A percentile compares a stretch with the other conserved stretches of the same genome.
Evolutionary conservation across 2,797 vertebrate species (phyloP).

Genomic region (Etheostoma perlongum): DNA sequence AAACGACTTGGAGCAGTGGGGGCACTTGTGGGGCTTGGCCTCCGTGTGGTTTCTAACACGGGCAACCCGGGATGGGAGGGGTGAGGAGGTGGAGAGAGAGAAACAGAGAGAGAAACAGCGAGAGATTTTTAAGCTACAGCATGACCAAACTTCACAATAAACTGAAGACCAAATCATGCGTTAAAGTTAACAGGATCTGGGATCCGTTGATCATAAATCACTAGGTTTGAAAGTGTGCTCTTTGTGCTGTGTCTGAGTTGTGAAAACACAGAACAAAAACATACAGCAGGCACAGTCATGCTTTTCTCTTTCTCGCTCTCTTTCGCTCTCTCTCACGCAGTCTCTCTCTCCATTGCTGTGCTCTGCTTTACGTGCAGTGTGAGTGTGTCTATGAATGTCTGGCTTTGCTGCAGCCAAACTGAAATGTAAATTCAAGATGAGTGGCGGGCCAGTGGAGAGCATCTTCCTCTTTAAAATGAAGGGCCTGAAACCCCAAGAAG

Average conservation of each 20-base stretch:
- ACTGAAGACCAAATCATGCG: constrained; percentile 77
- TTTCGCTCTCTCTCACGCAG: constrained; percentile 48
- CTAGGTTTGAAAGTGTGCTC: constrained; percentile 75
- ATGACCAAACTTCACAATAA: constrained; percentile 75
- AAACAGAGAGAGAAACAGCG: constrained; percentile 77
- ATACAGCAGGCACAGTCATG: constrained; percentile 82
- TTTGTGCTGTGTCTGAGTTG: constrained; percentile 82
- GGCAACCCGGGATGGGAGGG: constrained; percentile 64
- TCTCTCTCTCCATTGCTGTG: constrained; percentile 60
- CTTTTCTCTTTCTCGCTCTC: constrained; percentile 72
- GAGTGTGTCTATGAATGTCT: constrained; percentile 49
- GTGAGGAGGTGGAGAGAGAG: constrained; percentile 52
- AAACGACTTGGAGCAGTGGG: constrained; percentile 99
- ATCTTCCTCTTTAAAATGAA: constrained; percentile 35
- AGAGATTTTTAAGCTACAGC: constrained; percentile 81
- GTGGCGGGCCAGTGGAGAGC: constrained; percentile 31
- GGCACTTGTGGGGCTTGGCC: constrained; percentile 99
- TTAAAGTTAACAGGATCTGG: constrained; percentile 41
- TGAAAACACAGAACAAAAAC: constrained; percentile 82
- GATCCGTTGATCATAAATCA: constrained; percentile 52
- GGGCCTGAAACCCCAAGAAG: constrained; percentile 31
- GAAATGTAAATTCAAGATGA: constrained; percentile 42
- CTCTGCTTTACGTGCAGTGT: constrained; percentile 58
- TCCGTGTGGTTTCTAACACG: constrained; percentile 85
- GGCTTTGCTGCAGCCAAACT: constrained; percentile 41